These are phyloP conservation scores for Epsilonema sp. DNA, from an alignment of 2,888 invertebrate species.

Conservation along the genomic window DNA sequence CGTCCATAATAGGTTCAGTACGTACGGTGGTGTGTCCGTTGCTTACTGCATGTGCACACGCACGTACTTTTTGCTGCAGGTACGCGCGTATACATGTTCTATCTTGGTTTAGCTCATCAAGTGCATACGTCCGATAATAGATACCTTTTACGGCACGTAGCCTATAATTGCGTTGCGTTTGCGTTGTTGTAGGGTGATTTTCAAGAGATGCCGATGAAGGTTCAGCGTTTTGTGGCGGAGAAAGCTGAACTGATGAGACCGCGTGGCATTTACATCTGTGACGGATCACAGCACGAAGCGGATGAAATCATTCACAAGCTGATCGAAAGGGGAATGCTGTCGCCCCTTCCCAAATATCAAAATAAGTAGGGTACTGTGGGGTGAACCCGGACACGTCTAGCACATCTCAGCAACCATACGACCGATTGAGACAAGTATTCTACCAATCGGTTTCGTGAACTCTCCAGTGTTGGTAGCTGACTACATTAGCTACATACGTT, in stretches of 20 bases:
- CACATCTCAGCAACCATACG: too few relatives aligned
- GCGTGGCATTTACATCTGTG: constrained; percentile 26
- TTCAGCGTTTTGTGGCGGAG: constrained; percentile 32
- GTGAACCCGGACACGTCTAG: too few relatives aligned
- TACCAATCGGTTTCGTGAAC: too few relatives aligned
- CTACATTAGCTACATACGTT: too few relatives aligned
- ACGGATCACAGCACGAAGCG: constrained; percentile 29
- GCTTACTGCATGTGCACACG: too few relatives aligned
- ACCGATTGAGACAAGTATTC: too few relatives aligned
- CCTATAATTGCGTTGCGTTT: not conserved
- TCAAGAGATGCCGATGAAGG: constrained; percentile 29
- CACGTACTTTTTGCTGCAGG: too few relatives aligned
- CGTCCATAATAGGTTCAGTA: too few relatives aligned
- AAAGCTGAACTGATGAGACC: constrained; percentile 30
- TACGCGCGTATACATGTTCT: too few relatives aligned
- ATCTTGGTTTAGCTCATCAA: not conserved
- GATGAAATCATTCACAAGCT: constrained; percentile 27
- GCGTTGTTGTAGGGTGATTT: constrained; percentile 33
- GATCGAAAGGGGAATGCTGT: constrained; percentile 15
- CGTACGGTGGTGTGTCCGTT: too few relatives aligned
- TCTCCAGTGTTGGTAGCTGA: not conserved
- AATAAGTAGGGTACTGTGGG: too few relatives aligned
- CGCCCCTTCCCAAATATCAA: not conserved
- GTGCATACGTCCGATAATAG: not conserved
- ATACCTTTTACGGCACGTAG: not conserved